Percentiles rank a stretch among this genome's conserved stretches.
phyloP scores from a whole-genome alignment of 1,140 invertebrate species.

The Melanaphis sacchari region DNA sequence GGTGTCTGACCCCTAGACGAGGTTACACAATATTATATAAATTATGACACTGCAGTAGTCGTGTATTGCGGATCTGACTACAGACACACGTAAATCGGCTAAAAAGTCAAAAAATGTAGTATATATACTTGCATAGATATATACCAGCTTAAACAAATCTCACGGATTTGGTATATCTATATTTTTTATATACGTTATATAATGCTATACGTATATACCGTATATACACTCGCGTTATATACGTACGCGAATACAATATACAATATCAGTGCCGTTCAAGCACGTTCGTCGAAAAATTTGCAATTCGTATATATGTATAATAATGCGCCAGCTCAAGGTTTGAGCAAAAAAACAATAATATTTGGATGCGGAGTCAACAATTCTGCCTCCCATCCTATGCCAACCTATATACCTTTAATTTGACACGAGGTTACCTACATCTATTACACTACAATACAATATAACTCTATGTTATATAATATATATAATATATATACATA shows the following conservation, averaged over 20 bases:
- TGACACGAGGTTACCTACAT: constrained; percentile 30
- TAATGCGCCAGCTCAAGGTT: neutral
- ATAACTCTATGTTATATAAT: neutral
- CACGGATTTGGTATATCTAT: too few relatives aligned
- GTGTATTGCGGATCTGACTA: neutral
- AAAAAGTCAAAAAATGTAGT: neutral
- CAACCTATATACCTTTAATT: neutral
- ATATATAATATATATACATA: neutral
- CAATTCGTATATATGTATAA: neutral
- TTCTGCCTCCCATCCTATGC: neutral
- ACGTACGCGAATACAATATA: neutral
- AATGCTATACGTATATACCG: too few relatives aligned
- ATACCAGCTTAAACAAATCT: too few relatives aligned
- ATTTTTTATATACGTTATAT: too few relatives aligned
- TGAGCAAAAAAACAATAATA: constrained; percentile 13
- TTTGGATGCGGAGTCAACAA: neutral
- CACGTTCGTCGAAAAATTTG: neutral
- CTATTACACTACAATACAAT: neutral
- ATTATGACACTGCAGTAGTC: neutral
- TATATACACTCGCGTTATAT: neutral
- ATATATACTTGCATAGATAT: too few relatives aligned
- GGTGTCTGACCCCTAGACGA: constrained; percentile 1
- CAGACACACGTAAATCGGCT: neutral
- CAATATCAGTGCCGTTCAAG: neutral
- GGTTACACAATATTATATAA: neutral